Base-by-base conservation (phyloP, 1,140 invertebrate species). In the Drosophila sechellia region DNA sequence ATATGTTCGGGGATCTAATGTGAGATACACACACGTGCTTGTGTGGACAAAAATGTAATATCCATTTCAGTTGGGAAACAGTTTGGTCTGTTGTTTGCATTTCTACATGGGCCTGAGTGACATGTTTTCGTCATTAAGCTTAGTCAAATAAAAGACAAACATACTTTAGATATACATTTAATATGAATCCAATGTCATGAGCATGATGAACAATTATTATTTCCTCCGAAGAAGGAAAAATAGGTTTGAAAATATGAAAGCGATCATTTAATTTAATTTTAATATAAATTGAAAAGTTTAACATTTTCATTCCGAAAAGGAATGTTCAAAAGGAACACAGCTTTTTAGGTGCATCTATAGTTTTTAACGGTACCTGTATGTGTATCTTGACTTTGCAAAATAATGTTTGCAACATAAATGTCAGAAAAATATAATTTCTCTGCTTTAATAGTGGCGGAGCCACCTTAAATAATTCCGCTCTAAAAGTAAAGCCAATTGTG, bases 31-130 rank as follows among this genome's bases (percentile, higher is more conserved):
- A 52, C 54, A 54, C 53, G 72, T 75, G 72, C 25, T 45, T 48
- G 27, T 76, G 60, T 49, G 58, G 48, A 68, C 63, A 59, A 56
- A 76, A 49, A 42, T 76, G 37, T 37, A 59, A 71, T 27, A 22
- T 63, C 20, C 31, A 8, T 27, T 27, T 56, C 55, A 45, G 52
- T 12, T 34, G 25, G 43, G 27, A 6, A 34, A n/a, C 27, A 1
- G 13, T 20, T 25, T 43, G 27, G 20, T 15, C 10, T 40, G 45
- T 35, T 73, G 69, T 63, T 74, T 54, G 69, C 37, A 22, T 53
- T 48, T 31, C 17, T 54, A 37, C 31, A 22, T 3, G 49, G 54
- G 17, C 31, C 11, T 17, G 15, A 59, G 17, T 34, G 45, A 46
- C 37, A 49, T 48, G 37, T 12, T 74, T 75, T 42, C 27, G 1